Evolutionary conservation across 2,888 invertebrate genomes (phyloP).

Genomic region (Bellardia bayeri): DNA sequence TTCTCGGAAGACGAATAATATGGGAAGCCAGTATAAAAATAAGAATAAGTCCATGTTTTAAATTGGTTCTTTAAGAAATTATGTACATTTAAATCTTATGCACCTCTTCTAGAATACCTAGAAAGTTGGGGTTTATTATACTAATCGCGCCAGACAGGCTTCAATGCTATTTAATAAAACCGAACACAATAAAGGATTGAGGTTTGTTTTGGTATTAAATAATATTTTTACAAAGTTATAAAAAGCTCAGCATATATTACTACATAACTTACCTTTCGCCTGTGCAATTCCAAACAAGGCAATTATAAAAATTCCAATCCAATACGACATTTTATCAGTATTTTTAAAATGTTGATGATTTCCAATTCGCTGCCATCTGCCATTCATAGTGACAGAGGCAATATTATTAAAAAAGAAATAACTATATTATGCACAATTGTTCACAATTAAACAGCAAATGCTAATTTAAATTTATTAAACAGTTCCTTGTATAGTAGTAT

Average conservation of each 20-base stretch:
- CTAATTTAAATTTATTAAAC: slow-evolving; percentile 68
- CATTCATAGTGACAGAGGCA: slow-evolving; percentile 61
- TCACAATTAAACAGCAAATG: slow-evolving; percentile 59
- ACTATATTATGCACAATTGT: slow-evolving; percentile 52
- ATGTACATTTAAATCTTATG: too few species aligned
- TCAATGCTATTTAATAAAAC: neutral
- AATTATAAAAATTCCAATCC: slow-evolving; percentile 48
- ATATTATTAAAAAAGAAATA: slow-evolving; percentile 29
- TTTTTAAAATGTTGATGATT: slow-evolving; percentile 22
- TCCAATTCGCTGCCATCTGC: slow-evolving; percentile 63
- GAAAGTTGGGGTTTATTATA: too few species aligned
- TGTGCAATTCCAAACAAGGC: slow-evolving; percentile 40
- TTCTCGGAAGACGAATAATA: too few species aligned
- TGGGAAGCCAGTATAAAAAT: too few species aligned
- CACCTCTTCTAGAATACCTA: too few species aligned
- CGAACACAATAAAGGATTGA: neutral
- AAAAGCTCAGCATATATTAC: neutral
- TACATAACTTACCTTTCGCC: slow-evolving; percentile 53
- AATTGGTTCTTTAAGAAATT: too few species aligned
- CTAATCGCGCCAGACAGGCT: too few species aligned
- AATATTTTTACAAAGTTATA: neutral
- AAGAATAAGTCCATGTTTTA: too few species aligned
- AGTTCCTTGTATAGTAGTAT: slow-evolving; percentile 44
- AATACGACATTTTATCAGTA: slow-evolving; percentile 45
- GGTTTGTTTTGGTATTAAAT: neutral